phyloP scores from a whole-genome alignment of 2,113 vertebrate species.

The Chloropsis hardwickii region DNA sequence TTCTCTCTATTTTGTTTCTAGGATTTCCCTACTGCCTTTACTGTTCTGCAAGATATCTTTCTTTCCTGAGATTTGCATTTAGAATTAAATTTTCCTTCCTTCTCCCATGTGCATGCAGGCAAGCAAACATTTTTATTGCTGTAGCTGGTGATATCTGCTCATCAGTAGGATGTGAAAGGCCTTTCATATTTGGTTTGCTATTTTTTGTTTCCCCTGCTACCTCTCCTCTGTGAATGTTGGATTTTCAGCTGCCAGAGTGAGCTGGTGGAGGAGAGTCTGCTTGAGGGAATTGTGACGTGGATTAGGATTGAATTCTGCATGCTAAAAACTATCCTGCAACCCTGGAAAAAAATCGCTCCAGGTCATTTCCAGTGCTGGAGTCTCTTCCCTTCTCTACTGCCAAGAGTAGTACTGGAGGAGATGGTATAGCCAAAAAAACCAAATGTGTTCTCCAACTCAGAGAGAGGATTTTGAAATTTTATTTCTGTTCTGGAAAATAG shows the following conservation, averaged over 20 bases:
- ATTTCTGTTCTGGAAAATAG: background rate
- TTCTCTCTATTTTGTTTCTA: background rate
- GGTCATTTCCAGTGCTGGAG: background rate
- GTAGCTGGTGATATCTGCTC: background rate
- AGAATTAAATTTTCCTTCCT: slow-evolving; percentile 11
- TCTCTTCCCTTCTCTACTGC: background rate
- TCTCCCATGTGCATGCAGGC: background rate
- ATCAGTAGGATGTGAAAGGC: slow-evolving; percentile 2
- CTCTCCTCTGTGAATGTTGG: background rate
- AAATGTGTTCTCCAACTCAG: background rate
- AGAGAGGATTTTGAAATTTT: background rate
- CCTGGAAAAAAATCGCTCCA: background rate
- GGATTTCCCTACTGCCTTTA: slow-evolving; percentile 11
- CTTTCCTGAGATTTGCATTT: slow-evolving; percentile 23
- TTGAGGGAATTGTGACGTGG: background rate
- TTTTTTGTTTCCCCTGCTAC: background rate
- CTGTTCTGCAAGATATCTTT: background rate
- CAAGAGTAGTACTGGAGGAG: background rate
- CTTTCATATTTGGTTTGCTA: slow-evolving; percentile 12
- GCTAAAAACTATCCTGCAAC: background rate
- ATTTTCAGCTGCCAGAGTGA: background rate
- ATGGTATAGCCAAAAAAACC: background rate
- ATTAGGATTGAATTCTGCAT: background rate
- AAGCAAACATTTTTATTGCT: slow-evolving; percentile 45
- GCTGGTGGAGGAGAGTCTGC: background rate